These are phyloP conservation scores for Beroe ovata DNA, from an alignment of 37 sponge, comb jelly and placozoan species.

Conservation along the genomic window DNA sequence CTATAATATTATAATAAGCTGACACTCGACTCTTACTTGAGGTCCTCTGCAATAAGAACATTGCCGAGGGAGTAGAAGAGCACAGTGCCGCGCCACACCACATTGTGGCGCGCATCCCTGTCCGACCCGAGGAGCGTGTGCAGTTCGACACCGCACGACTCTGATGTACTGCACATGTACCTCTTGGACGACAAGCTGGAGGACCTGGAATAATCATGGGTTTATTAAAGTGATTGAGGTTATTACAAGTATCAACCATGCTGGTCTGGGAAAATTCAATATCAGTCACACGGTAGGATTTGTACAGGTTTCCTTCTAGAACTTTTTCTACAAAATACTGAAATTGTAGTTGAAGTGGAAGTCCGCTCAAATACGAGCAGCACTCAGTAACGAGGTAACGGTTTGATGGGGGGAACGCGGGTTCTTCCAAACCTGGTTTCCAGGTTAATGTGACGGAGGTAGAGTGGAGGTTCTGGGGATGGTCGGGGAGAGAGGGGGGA, in stretches of 20 bases:
- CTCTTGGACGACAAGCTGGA: conserved; percentile 22
- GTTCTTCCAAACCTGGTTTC: conserved; percentile 2
- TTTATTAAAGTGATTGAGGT: too few relatives aligned
- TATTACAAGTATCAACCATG: too few relatives aligned
- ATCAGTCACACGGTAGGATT: too few relatives aligned
- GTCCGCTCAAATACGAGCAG: too few relatives aligned
- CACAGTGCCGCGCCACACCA: conserved; percentile 12
- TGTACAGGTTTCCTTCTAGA: too few relatives aligned
- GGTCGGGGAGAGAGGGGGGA: conserved; percentile 50
- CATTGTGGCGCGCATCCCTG: conserved; percentile 1
- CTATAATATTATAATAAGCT: too few relatives aligned
- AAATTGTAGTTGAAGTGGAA: too few relatives aligned
- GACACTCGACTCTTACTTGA: too few relatives aligned
- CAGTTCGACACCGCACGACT: conserved; percentile 28
- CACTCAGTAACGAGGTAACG: too few relatives aligned
- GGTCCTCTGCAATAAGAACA: conserved; percentile 15
- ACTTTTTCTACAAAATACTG: too few relatives aligned
- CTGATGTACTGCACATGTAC: conserved; percentile 1
- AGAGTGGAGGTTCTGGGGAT: conserved; percentile 29
- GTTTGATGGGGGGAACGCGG: too few relatives aligned
- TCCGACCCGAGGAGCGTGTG: conserved; percentile 9
- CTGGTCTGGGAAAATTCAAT: too few relatives aligned
- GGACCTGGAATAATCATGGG: neutral
- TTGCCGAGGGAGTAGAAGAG: conserved; percentile 53
- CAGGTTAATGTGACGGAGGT: conserved; percentile 35